Conservation (phyloP, 2,888 invertebrate species). For the Eremobia ochroleuca region DNA sequence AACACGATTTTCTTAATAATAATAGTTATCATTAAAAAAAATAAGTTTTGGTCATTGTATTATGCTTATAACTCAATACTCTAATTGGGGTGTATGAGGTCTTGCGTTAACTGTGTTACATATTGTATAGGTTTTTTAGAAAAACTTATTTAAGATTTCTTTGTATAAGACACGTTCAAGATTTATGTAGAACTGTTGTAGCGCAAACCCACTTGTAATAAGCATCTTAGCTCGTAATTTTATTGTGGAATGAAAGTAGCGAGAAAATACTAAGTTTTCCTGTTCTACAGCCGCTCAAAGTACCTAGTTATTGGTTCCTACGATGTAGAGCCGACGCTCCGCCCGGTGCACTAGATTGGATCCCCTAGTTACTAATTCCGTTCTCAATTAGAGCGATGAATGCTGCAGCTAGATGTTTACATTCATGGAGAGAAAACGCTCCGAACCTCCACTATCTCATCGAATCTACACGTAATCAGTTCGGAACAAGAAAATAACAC, state of each 20-base stretch:
- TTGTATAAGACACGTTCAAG: background rate
- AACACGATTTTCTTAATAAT: too few species aligned
- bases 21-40: too few species aligned
- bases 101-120: too few species aligned
- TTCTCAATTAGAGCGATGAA: constrained; percentile 74
- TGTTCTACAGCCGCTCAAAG: constrained; percentile 15
- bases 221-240: constrained; percentile 7
- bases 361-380: constrained; percentile 71
- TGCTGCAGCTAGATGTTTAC: constrained; percentile 56
- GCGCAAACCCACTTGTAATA: constrained; percentile 1
- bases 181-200: background rate
- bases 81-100: too few species aligned
- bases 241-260: constrained; percentile 30
- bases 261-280: constrained; percentile 30
- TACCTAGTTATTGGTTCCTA: constrained; percentile 20
- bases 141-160: background rate
- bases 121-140: too few species aligned
- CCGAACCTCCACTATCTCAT: constrained; percentile 15
- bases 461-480: constrained; percentile 15
- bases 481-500: constrained; percentile 14
- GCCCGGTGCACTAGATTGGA: constrained; percentile 69
- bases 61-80: too few species aligned
- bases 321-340: constrained; percentile 19
- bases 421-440: constrained; percentile 46
- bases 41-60: too few species aligned